These are phyloP conservation scores for Hypomesus transpacificus DNA, from an alignment of 2,113 vertebrate species.

Conservation along the genomic window DNA sequence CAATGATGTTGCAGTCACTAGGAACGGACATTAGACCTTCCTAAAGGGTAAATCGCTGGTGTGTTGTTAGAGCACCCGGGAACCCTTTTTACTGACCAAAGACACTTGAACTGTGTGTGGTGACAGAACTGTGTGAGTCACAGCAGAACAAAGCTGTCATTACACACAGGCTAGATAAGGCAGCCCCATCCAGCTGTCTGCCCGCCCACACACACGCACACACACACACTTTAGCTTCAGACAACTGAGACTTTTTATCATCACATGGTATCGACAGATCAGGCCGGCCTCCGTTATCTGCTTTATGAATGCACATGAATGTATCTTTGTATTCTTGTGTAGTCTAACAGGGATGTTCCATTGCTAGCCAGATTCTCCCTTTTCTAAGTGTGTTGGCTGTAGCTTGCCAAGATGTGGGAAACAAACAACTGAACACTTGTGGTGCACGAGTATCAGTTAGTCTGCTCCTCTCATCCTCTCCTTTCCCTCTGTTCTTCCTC, in stretches of 20 bases:
- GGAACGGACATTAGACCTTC: conserved; percentile 47
- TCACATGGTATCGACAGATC: conserved; percentile 7
- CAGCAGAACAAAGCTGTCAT: conserved; percentile 48
- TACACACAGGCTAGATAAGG: conserved; percentile 25
- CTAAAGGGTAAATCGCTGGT: conserved; percentile 59
- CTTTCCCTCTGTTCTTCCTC: not conserved
- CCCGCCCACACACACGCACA: not conserved
- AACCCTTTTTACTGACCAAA: conserved; percentile 59
- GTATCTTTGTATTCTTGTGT: no score
- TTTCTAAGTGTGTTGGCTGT: not conserved
- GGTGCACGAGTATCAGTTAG: not conserved
- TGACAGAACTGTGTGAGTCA: conserved; percentile 48
- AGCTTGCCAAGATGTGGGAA: not conserved
- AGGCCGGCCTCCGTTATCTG: not conserved
- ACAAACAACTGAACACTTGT: not conserved
- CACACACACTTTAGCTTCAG: conserved; percentile 6
- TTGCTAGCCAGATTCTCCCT: not conserved
- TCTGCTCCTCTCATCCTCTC: not conserved
- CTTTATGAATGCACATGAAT: not conserved
- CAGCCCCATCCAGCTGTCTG: conserved; percentile 29
- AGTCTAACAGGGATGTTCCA: not conserved
- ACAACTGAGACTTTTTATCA: conserved; percentile 18
- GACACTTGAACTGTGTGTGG: conserved; percentile 49
- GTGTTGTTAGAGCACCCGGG: conserved; percentile 32
- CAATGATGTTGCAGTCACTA: conserved; percentile 66